These are phyloP conservation scores for Boleophthalmus pectinirostris DNA, from an alignment of 2,113 vertebrate species.

Conservation along the genomic window DNA sequence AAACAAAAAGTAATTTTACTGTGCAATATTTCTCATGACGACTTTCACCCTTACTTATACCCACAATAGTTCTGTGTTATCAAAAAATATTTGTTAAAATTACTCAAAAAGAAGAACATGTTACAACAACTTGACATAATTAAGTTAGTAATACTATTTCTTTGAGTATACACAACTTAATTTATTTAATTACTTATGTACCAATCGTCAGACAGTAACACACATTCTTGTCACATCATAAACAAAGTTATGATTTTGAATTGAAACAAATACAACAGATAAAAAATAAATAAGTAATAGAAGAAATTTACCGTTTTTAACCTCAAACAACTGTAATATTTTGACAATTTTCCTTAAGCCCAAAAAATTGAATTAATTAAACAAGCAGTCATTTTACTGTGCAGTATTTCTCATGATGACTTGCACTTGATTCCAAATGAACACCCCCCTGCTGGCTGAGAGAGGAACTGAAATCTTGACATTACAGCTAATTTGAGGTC, in stretches of 20 bases:
- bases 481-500: neutral
- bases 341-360: neutral
- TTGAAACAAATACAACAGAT: too few species aligned
- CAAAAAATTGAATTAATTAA: neutral
- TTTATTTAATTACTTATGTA: too few species aligned
- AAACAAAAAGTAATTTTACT: neutral
- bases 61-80: too few species aligned
- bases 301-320: too few species aligned
- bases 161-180: too few species aligned
- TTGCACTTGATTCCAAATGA: neutral
- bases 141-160: too few species aligned
- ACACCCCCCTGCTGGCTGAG: neutral
- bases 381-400: neutral
- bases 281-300: neutral
- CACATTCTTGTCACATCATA: too few species aligned
- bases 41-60: neutral
- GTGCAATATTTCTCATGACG: neutral
- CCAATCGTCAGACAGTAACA: too few species aligned
- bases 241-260: too few species aligned
- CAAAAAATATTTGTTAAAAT: too few species aligned
- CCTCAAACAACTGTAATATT: neutral
- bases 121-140: too few species aligned
- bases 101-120: too few species aligned
- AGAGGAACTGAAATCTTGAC: neutral
- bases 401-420: neutral